Conservation (phyloP, 2,888 invertebrate species). For the Euplexia lucipara region DNA sequence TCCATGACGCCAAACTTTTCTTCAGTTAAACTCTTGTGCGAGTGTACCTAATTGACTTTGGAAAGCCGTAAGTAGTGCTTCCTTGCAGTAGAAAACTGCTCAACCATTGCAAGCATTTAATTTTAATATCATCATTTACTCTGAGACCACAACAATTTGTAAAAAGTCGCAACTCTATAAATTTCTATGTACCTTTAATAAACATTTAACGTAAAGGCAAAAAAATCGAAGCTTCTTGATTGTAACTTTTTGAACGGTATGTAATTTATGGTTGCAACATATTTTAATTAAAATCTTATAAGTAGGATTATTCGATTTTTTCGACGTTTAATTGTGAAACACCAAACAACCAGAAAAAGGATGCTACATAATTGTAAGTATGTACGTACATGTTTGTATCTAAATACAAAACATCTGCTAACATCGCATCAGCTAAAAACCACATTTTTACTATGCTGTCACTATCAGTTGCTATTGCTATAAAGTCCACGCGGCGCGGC, state of each 20-base stretch:
- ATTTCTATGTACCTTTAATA: no score
- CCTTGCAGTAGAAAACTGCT: constrained; percentile 14
- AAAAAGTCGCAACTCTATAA: no score
- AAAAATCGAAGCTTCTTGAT: no score
- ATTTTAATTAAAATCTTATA: no score
- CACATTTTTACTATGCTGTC: constrained; percentile 36
- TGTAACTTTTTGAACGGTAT: no score
- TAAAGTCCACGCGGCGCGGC: constrained; percentile 33
- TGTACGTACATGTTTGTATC: background rate
- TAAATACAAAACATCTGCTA: constrained; percentile 39
- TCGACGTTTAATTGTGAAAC: background rate
- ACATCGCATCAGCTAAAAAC: constrained; percentile 14
- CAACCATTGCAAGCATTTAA: background rate
- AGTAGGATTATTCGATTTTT: background rate
- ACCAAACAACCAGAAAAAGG: background rate
- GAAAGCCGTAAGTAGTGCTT: constrained; percentile 26
- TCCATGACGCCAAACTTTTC: constrained; percentile 27
- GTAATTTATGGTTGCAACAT: no score
- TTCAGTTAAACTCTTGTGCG: constrained; percentile 17
- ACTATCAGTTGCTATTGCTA: constrained; percentile 37
- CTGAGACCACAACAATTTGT: no score
- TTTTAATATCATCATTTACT: background rate
- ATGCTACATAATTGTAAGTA: no score
- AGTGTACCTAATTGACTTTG: constrained; percentile 35
- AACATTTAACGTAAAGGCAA: no score